Base-by-base conservation (phyloP, 2,888 invertebrate species). In the Drosophila putrida region DNA sequence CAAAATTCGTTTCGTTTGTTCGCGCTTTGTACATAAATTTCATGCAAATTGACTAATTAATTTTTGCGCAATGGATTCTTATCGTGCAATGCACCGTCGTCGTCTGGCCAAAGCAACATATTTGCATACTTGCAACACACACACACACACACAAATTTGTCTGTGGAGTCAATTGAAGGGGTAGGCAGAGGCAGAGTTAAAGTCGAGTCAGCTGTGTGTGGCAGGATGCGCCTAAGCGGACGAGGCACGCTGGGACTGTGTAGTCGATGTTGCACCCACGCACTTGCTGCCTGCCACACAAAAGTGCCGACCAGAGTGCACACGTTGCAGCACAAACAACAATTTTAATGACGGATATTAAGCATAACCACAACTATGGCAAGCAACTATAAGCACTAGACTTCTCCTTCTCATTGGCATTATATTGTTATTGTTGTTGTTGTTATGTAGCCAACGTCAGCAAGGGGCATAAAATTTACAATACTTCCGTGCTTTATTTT, bases 11-110 rank as follows among this genome's bases (percentile, higher is more conserved):
- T 82, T 82, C 80, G 86, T 83, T 83, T 83, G 82, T 88, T 83
- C 82, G 88, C 88, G 82, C 82, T 82, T 88, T 84, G 79, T 77
- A 76, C 82, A 75, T 81, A 86, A 86, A 90, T 88, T 85, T 86
- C 84, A 90, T 89, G 90, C 82, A 90, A 90, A 89, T 90, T 88
- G 90, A 88, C 88, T 89, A 89, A 89, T 90, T 89, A 89, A 88
- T 90, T 86, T 89, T 74, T 80, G 76, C 73, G 75, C 90, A 80
- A 82, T 89, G 88, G 86, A 88, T 89, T 86, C 81, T 90, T 88
- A 89, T 89, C 88, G 89, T 75, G 80, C 71, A 75, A 75, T 80
- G 86, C 79, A 75, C 75, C 62, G 74, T 39, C 62, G 74, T 39
- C 59, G 53, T 41, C 35, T 43, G 31, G n/a, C 20, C 44, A 46